A percentile compares a stretch with the other conserved stretches of the same genome.
Evolutionary conservation across 1,140 invertebrate genomes (phyloP).

Genomic region (honey bee (Apis mellifera)): Amel_HAv3.1 CM009946.2:6019501-6020000

Average conservation of each 20-base stretch:
- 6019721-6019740: no score
- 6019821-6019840: neutral
- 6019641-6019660: neutral
- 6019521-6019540: neutral
- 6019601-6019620: neutral
- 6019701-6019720: no score
- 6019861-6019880: slow-evolving; percentile 87
- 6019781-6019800: no score
- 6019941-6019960: slow-evolving; percentile 85
- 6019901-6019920: slow-evolving; percentile 93
- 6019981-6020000: slow-evolving; percentile 89
- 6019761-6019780: no score
- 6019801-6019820: no score
- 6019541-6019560: neutral
- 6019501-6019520: neutral
- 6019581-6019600: neutral
- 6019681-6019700: neutral
- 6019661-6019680: neutral
- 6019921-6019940: slow-evolving; percentile 93
- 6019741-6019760: no score
- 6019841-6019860: no score
- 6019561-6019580: neutral
- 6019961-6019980: slow-evolving; percentile 89
- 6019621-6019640: slow-evolving; percentile 1
- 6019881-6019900: slow-evolving; percentile 93